Percentiles rank a stretch among this genome's conserved stretches.
These are phyloP conservation scores for Hylia prasina DNA, from an alignment of 2,113 vertebrate species.

Conservation along the genomic window DNA sequence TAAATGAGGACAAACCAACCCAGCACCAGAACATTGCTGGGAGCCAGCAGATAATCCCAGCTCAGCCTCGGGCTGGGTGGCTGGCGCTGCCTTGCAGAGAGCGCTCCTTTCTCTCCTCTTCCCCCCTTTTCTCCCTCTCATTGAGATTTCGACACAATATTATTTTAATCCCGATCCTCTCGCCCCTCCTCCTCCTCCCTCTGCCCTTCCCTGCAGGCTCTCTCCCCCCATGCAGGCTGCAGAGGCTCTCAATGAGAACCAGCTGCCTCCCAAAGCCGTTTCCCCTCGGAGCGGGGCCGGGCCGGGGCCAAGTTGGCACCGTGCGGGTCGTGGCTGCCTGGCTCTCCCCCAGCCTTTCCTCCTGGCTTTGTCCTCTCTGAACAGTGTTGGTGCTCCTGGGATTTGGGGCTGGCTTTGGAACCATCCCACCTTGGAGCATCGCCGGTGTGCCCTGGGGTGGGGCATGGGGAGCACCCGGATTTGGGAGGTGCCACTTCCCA, in stretches of 20 bases:
- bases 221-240: not conserved
- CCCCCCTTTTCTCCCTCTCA: not conserved
- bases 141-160: slow-evolving; percentile 2
- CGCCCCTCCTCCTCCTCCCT: not conserved
- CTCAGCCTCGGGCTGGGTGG: not conserved
- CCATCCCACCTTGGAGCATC: fast-evolving
- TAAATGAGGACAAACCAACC: not conserved
- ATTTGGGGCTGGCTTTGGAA: not conserved
- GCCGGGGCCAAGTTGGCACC: not conserved
- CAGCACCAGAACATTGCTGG: not conserved
- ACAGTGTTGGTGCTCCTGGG: not conserved
- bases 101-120: not conserved
- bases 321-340: not conserved
- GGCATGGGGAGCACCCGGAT: fast-evolving
- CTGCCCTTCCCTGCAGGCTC: not conserved
- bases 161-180: not conserved
- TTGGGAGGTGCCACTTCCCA: not conserved
- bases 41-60: slow-evolving; percentile 19
- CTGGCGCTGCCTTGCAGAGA: not conserved
- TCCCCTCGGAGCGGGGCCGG: slow-evolving; percentile 6
- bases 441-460: fast-evolving
- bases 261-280: slow-evolving; percentile 7
- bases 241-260: slow-evolving; percentile 32
- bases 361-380: not conserved
- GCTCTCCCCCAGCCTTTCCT: not conserved